Percentiles rank a stretch among this genome's conserved stretches.
Evolutionary conservation across 2,888 invertebrate species (phyloP).

Genomic region (Hypercompe scribonia): DNA sequence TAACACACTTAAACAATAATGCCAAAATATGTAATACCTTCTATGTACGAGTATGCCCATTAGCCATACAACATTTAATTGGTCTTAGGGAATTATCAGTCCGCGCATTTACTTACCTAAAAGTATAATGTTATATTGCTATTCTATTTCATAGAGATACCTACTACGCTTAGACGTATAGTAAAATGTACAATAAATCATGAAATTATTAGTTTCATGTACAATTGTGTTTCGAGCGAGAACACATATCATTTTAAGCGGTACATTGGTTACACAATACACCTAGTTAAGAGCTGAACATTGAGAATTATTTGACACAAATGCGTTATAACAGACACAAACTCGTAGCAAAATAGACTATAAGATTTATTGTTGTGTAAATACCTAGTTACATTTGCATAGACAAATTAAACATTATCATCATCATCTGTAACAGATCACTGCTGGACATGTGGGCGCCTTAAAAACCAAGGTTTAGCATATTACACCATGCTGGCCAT

Average conservation of each 20-base stretch:
- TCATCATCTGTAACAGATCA: no score
- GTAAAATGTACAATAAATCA: no score
- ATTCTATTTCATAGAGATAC: slow-evolving; percentile 11
- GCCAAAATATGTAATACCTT: no score
- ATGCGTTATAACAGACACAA: slow-evolving; percentile 41
- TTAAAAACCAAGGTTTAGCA: no score
- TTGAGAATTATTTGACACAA: slow-evolving; percentile 56
- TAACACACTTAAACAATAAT: no score
- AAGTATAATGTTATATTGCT: not conserved
- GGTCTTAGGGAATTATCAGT: no score
- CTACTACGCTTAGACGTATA: slow-evolving; percentile 25
- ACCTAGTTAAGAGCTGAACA: slow-evolving; percentile 49
- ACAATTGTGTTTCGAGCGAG: slow-evolving; percentile 27
- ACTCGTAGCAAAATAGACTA: not conserved
- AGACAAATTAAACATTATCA: no score
- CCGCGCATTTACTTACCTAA: not conserved
- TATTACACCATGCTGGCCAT: no score
- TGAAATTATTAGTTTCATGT: slow-evolving; percentile 39
- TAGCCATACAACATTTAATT: no score
- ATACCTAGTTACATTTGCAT: not conserved
- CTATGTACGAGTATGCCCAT: no score
- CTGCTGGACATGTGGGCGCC: no score
- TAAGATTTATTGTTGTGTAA: not conserved
- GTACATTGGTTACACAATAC: slow-evolving; percentile 33
- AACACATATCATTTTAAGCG: slow-evolving; percentile 47